Base-by-base conservation (phyloP, 2,888 invertebrate species). In the Dioctria linearis region DNA sequence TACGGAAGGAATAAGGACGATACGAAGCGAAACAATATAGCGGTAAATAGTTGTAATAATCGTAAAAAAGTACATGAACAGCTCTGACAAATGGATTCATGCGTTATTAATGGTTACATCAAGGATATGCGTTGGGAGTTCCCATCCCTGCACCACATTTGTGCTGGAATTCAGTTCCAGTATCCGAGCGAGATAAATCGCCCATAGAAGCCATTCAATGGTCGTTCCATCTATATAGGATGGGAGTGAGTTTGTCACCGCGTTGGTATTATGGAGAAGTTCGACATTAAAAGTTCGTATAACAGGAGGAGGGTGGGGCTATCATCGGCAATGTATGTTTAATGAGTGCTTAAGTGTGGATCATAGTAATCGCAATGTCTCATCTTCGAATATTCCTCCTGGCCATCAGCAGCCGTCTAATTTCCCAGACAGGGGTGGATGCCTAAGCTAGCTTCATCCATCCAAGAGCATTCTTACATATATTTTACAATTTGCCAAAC, bases 11-110 rank as follows among this genome's bases (percentile, higher is more conserved):
- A 73, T 59, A 79, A 75, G 79, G 76, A 80, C 69, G 63, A 61
- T 67, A 76, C 79, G 79, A 65, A 57, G 61, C 80, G 63, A 69
- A 69, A 82, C 71, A 78, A 82, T 82, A 82, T 78, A 80, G 65
- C 82, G 76, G 80, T 78, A 82, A 82, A 82, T 82, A 82, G 82
- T 82, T 82, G 82, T 82, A 82, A 82, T 82, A 82, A 82, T 82
- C 82, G 82, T 82, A 82, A 82, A 81, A n/a, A 82, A 82, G 80
- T 78, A 82, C 82, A 82, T 82, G 80, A 80, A 82, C 76, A 82
- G 78, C 63, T 67, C 82, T 82, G 80, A 82, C 82, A 82, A 82
- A 82, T 82, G 82, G 80, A 82, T 82, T 82, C 82, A 80, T 82
- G 80, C 80, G 82, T 82, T 82, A 82, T 82, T 82, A 82, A 82